A percentile compares a stretch with the other conserved stretches of the same genome.
phyloP scores from a whole-genome alignment of 2,888 invertebrate species.

The Mactromeris polynyma region DNA sequence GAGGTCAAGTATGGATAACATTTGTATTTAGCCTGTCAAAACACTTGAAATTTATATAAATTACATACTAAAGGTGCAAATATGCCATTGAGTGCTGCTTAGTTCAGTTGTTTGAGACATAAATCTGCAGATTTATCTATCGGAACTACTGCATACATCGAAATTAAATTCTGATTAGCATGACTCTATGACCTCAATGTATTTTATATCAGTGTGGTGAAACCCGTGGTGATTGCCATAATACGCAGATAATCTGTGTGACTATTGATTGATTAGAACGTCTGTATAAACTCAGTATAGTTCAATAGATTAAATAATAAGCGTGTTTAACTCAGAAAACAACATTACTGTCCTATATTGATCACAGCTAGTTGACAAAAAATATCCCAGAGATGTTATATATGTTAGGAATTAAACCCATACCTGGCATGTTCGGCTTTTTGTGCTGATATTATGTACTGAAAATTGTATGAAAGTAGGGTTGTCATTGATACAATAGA shows the following conservation, averaged over 20 bases:
- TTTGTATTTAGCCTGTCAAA: background rate
- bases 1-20: background rate
- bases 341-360: no score
- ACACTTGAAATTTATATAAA: background rate
- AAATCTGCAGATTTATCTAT: background rate
- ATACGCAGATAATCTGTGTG: no score
- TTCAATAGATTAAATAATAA: background rate
- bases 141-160: background rate
- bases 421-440: no score
- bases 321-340: background rate
- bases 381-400: no score
- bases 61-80: background rate
- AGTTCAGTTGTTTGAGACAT: background rate
- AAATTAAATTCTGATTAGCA: background rate
- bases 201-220: background rate
- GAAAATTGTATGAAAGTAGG: no score
- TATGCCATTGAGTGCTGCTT: background rate
- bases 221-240: no score
- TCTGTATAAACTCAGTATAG: background rate
- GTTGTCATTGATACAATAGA: no score
- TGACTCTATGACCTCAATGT: background rate
- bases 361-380: no score
- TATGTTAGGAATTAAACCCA: no score
- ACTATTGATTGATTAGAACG: no score
- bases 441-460: no score